A percentile compares a stretch with the other conserved stretches of the same genome.
phyloP scores from a whole-genome alignment of 2,797 vertebrate species.

The Dryobates pubescens region DNA sequence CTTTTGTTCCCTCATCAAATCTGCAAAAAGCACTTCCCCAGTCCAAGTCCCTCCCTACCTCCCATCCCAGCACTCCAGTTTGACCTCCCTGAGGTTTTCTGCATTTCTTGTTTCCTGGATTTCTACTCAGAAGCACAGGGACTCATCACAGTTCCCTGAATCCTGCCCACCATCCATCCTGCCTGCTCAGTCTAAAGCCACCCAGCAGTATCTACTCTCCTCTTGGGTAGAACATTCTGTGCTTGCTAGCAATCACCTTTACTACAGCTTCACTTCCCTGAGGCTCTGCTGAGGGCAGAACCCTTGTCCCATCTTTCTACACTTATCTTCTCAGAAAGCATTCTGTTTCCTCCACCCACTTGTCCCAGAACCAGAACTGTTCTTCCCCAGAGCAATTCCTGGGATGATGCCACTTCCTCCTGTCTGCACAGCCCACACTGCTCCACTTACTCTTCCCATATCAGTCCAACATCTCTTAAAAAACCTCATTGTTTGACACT shows the following conservation, averaged over 20 bases:
- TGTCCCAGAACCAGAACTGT: neutral
- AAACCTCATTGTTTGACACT: neutral
- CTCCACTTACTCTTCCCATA: neutral
- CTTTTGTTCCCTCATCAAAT: neutral
- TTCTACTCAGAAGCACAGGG: neutral
- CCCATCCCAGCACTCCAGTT: neutral
- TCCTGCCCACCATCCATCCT: neutral
- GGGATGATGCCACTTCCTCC: neutral
- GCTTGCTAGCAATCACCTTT: neutral
- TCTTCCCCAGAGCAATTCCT: neutral
- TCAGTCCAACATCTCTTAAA: neutral
- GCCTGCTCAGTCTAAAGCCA: neutral
- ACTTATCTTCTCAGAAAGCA: neutral
- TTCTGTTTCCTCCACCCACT: neutral
- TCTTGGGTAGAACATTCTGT: fast-evolving
- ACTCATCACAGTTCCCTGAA: neutral
- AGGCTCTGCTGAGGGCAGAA: neutral
- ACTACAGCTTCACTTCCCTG: neutral
- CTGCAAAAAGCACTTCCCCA: neutral
- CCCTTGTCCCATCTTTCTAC: neutral
- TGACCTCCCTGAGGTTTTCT: neutral
- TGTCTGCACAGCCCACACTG: neutral
- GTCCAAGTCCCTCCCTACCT: neutral
- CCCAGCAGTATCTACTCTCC: neutral
- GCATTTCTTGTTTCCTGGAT: neutral